phyloP scores from a whole-genome alignment of 2,797 vertebrate species.

The Garrulus glandarius region DNA sequence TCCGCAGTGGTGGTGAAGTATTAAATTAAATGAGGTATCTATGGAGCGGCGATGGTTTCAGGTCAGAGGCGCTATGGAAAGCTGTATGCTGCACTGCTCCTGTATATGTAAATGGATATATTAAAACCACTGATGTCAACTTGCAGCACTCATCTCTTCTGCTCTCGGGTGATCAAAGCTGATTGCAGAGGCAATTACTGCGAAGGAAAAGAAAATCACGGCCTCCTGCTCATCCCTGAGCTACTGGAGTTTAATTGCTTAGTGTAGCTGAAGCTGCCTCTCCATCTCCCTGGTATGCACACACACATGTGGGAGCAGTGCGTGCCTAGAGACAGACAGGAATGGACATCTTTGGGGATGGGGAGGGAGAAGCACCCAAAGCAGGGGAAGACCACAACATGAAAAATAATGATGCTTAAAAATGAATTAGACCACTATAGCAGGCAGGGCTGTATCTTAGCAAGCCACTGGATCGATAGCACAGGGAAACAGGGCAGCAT shows the following conservation, averaged over 20 bases:
- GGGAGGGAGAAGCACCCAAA: background rate
- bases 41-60: constrained; percentile 83
- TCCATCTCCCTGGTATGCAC: constrained; percentile 29
- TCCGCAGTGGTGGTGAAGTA: constrained; percentile 82
- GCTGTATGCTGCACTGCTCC: constrained; percentile 63
- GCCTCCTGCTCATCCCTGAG: constrained; percentile 78
- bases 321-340: background rate
- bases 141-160: constrained; percentile 75
- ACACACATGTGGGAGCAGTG: background rate
- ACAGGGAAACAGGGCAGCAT: background rate
- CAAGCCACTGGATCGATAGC: background rate
- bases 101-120: constrained; percentile 78
- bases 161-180: constrained; percentile 82
- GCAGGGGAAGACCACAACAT: constrained; percentile 31
- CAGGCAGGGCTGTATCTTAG: constrained; percentile 4
- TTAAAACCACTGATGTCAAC: constrained; percentile 80
- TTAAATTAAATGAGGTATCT: constrained; percentile 97
- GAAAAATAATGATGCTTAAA: constrained; percentile 46
- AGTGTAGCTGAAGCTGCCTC: constrained; percentile 67
- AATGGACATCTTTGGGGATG: background rate
- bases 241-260: constrained; percentile 88
- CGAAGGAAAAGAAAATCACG: constrained; percentile 76
- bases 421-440: constrained; percentile 47
- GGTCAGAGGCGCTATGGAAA: constrained; percentile 75
- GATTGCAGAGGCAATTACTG: constrained; percentile 86